Base-by-base conservation (phyloP, 2,113 vertebrate species). In the Oceanites oceanicus region DNA sequence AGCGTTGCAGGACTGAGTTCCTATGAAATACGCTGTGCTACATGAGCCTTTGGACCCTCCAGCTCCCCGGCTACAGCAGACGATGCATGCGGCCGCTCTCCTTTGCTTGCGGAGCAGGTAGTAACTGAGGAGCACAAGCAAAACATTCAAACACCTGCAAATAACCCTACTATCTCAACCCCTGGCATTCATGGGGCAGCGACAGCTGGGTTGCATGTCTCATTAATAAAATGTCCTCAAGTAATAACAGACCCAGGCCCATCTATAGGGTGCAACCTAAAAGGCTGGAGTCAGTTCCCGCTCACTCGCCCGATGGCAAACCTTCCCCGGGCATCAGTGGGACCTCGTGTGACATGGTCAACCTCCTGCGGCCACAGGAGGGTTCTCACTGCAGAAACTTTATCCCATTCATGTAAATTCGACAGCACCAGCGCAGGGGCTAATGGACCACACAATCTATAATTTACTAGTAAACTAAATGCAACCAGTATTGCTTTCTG, bases 31-130 rank as follows among this genome's bases (percentile, higher is more conserved):
- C 47, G 5, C 0, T 0, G 2, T 61, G 71, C 75, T 34, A 34
- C 62, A 5, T 0, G 1, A 73, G 68, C 50, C 36, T 15, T 36
- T 3, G 47, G 62, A 18, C 63, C 62, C 7, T 29, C 36, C 75
- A 88, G 66, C 34, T 49, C 44, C 77, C 74, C 1, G 1, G n/a
- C 59, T 44, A 3, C 0, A 12, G 65, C 52, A 16, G 36, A 9
- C 0, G 0, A 11, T 10, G 18, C 15, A 15, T 0, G 0, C 0
- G 2, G 42, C 45, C 2, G 0, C n/a, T 44, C 27, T 30, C 25
- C 29, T 53, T 16, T 9, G 15, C 55, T 34, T 12, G 38, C 23
- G 25, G 70, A 58, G 77, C 74, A 47, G 66, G 78, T 13, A 67
- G 55, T 4, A 0, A 30, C 6, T 1, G 15, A 55, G 47, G 47